Conservation (phyloP, 2,888 invertebrate genomes). For the Pogonocherus hispidulus region DNA sequence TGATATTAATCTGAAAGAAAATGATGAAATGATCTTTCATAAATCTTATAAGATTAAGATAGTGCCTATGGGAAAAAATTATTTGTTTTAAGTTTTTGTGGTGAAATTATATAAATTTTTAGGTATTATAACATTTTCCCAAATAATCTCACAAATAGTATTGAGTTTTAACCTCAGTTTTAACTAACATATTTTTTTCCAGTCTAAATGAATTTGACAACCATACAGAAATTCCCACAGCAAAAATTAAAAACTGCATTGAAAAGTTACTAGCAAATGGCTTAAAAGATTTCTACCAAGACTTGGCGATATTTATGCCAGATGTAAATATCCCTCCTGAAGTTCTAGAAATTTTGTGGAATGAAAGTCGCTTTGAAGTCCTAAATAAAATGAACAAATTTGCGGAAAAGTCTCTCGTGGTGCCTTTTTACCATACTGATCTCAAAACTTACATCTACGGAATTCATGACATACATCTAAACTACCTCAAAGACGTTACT, state of each 20-base stretch:
- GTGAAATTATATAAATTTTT: too few species aligned
- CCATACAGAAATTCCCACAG: slow-evolving; percentile 30
- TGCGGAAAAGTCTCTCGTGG: slow-evolving; percentile 77
- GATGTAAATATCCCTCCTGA: slow-evolving; percentile 73
- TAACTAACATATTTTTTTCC: background rate
- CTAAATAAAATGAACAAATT: slow-evolving; percentile 76
- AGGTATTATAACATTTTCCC: too few species aligned
- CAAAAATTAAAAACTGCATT: slow-evolving; percentile 68
- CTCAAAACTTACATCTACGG: slow-evolving; percentile 77
- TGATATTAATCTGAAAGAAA: too few species aligned
- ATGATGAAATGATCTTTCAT: too few species aligned
- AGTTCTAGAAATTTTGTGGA: slow-evolving; percentile 71
- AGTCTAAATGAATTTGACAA: slow-evolving; percentile 47
- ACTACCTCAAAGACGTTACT: slow-evolving; percentile 71
- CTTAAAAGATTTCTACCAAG: slow-evolving; percentile 71
- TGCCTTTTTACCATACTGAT: slow-evolving; percentile 74
- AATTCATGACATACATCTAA: slow-evolving; percentile 78
- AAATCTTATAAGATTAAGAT: too few species aligned
- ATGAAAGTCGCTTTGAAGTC: slow-evolving; percentile 68
- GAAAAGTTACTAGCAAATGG: slow-evolving; percentile 71
- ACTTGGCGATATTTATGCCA: slow-evolving; percentile 77
- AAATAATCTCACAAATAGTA: too few species aligned
- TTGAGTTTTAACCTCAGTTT: too few species aligned
- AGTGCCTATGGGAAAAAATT: too few species aligned
- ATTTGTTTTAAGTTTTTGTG: too few species aligned